These are phyloP conservation scores for Fratercula arctica DNA, from an alignment of 2,797 vertebrate genomes.

Conservation along the genomic window DNA sequence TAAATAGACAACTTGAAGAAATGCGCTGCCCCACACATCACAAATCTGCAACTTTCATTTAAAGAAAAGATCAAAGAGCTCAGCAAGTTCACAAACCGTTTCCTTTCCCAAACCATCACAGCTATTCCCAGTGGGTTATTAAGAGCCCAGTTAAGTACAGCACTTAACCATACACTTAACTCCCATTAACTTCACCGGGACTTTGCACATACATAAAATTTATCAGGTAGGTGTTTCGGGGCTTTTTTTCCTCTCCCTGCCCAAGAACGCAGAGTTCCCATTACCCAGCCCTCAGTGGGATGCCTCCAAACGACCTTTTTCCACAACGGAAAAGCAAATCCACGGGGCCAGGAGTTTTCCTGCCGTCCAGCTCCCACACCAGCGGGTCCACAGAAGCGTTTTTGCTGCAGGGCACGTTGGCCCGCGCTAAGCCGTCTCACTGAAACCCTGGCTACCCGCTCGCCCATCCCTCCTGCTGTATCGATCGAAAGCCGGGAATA, in stretches of 20 bases:
- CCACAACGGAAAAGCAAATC: background rate
- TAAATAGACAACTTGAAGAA: background rate
- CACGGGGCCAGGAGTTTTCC: background rate
- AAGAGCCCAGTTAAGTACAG: background rate
- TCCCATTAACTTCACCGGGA: background rate
- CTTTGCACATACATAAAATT: background rate
- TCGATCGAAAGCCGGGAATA: fast-evolving
- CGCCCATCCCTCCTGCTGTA: background rate
- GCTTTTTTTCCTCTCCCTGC: background rate
- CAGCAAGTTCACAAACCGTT: background rate
- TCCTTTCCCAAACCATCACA: background rate
- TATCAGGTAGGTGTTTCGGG: background rate
- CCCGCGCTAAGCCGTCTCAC: fast-evolving
- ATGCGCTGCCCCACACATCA: fast-evolving
- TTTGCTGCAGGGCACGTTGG: fast-evolving
- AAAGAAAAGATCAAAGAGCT: background rate
- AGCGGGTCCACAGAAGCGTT: background rate
- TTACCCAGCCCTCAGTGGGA: background rate
- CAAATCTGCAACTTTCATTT: background rate
- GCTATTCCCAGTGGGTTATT: background rate
- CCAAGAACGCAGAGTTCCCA: background rate
- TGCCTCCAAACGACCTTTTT: background rate
- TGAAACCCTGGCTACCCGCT: background rate
- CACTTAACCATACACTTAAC: constrained; percentile 39
- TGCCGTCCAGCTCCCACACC: background rate